Evolutionary conservation across 2,113 vertebrate species (phyloP), one percentile per base, ranked within the genome.

Genomic region (Okapia johnstoni): DNA sequence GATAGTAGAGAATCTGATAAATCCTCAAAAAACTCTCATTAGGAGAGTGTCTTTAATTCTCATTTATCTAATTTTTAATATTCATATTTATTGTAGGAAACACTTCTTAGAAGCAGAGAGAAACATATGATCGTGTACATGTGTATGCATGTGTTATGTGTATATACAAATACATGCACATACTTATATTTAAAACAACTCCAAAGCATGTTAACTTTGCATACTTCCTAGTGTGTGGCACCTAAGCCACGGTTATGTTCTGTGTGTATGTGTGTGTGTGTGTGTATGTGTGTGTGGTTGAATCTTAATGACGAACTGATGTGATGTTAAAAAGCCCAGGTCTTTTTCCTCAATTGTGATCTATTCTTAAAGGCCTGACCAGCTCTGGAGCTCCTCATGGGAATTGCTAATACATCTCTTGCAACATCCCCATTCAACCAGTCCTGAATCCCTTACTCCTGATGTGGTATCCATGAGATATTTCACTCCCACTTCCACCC

Each of bases 51-150:
- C 57, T 60, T 87, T 36, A 88, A 21, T 36, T 52, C 48, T 76
- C 25, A 54, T 6, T 79, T 57, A 85, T 93, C 10, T 57, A 55
- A 54, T 81, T 60, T 54, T 85, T 90, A 81, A 36, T 28, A 86
- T 54, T 11, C 9, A 89, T 26, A 26, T 70, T 70, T 85, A 46
- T 16, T 80, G 4, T 60, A 76, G 66, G 70, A 89, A 80, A 73
- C 10, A 21, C 3, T 90, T 63, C n/a, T 70, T 36, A 40, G 43
- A 70, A 90, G 43, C 43, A 40, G 79, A 85, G 54, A 54, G 13
- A 54, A 70, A 54, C 6, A 52, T 16, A 57, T 1, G 1, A 0
- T 17, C 0, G 0, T 66, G 12, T 15, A 43, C 13, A 1, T 23
- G 3, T n/a, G 3, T 52, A 81, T 52, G 30, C 48, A 52, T 80